A percentile compares a stretch with the other conserved stretches of the same genome.
phyloP scores from a whole-genome alignment of 2,888 invertebrate species.

The Melanostoma scalare region DNA sequence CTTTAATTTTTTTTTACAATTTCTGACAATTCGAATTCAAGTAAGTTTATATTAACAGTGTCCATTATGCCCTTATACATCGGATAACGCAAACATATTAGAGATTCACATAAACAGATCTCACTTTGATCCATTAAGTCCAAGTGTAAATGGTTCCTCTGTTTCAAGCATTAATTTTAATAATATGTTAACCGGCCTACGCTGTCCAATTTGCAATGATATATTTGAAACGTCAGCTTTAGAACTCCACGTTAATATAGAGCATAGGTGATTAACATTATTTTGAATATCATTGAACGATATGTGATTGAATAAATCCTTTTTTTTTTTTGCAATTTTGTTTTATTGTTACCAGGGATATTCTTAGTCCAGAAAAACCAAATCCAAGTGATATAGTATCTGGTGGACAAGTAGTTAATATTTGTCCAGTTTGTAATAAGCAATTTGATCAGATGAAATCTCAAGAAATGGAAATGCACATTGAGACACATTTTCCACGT shows the following conservation, averaged over 20 bases:
- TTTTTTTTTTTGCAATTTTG: slow-evolving; percentile 4
- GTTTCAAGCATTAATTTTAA: slow-evolving; percentile 81
- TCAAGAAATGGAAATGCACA: slow-evolving; percentile 87
- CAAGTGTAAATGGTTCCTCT: slow-evolving; percentile 80
- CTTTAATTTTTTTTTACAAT: slow-evolving; percentile 19
- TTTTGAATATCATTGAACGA: slow-evolving; percentile 80
- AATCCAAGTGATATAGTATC: slow-evolving; percentile 75
- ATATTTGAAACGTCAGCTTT: slow-evolving; percentile 89
- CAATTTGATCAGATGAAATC: slow-evolving; percentile 80
- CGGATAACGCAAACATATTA: slow-evolving; percentile 88
- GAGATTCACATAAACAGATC: slow-evolving; percentile 93
- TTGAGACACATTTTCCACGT: slow-evolving; percentile 90
- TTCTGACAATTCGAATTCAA: background rate
- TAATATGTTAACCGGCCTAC: slow-evolving; percentile 83
- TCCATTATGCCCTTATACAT: slow-evolving; percentile 89
- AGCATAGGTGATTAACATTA: slow-evolving; percentile 88
- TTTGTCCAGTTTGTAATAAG: slow-evolving; percentile 83
- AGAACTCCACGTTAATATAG: slow-evolving; percentile 92
- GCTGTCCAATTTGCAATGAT: slow-evolving; percentile 91
- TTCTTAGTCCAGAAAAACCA: slow-evolving; percentile 76
- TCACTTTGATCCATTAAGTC: slow-evolving; percentile 85
- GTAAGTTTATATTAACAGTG: slow-evolving; percentile 83
- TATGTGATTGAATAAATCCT: slow-evolving; percentile 82
- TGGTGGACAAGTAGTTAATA: slow-evolving; percentile 77
- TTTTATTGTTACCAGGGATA: slow-evolving; percentile 74